Percentiles rank a stretch among this genome's conserved stretches.
Evolutionary conservation across 2,113 vertebrate species (phyloP).

Genomic region (Atractosteus spatula): DNA sequence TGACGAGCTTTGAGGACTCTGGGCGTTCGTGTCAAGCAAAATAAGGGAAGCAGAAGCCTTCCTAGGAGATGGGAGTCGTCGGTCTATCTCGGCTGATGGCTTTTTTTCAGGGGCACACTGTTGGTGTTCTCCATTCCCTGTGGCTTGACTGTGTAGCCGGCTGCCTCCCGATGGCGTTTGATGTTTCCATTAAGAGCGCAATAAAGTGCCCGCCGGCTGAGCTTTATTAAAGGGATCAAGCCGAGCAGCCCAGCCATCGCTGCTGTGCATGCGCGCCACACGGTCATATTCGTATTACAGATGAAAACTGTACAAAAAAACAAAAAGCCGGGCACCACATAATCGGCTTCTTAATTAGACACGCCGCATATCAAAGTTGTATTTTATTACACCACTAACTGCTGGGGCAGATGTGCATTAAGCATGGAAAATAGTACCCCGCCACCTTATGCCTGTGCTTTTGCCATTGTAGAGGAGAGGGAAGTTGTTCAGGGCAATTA

Average conservation of each 20-base stretch:
- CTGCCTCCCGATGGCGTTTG: not conserved
- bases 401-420: conserved; percentile 38
- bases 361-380: conserved; percentile 61
- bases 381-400: conserved; percentile 50
- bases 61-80: no score
- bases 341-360: conserved; percentile 49
- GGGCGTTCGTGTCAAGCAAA: no score
- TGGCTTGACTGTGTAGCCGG: conserved; percentile 9
- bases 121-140: conserved; percentile 6
- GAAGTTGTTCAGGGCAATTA: conserved; percentile 21
- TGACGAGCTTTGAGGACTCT: no score
- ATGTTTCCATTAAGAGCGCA: conserved; percentile 1
- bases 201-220: conserved; percentile 19
- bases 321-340: conserved; percentile 4
- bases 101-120: not conserved
- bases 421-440: conserved; percentile 15
- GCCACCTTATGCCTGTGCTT: not conserved
- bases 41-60: not conserved
- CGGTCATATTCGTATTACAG: not conserved
- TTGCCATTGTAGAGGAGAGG: conserved; percentile 8
- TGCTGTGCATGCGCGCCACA: conserved; percentile 5
- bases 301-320: not conserved
- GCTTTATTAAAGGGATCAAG: conserved; percentile 44
- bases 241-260: conserved; percentile 7
- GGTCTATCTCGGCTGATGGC: no score